Percentiles rank a stretch among this genome's conserved stretches.
Conservation (phyloP, 2,797 vertebrate genomes). For the Lutjanus campechanus region DNA sequence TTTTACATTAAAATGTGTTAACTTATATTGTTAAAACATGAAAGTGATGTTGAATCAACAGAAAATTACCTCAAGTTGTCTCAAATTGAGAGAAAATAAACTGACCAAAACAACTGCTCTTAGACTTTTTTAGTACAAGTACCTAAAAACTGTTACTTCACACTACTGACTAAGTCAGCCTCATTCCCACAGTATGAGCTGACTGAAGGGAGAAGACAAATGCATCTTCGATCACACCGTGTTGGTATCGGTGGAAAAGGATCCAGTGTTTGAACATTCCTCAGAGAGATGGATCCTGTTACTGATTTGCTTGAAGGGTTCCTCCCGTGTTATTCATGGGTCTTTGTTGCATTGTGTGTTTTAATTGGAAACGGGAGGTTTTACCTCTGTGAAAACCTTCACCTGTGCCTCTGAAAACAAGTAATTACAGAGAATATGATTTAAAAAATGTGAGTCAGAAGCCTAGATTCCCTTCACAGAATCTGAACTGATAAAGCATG, state of each 20-base stretch:
- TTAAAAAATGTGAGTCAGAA: not conserved
- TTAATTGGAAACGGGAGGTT: not conserved
- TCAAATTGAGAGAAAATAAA: no score
- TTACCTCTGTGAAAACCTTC: not conserved
- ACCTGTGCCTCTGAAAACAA: not conserved
- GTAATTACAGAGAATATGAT: not conserved
- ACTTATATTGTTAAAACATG: no score
- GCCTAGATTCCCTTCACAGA: not conserved
- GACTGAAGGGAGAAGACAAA: not conserved
- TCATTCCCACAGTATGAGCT: conserved; percentile 24
- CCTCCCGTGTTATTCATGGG: not conserved
- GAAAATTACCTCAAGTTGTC: no score
- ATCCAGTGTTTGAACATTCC: conserved; percentile 3
- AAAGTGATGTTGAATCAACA: no score
- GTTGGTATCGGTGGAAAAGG: conserved; percentile 7
- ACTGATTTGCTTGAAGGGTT: conserved; percentile 16
- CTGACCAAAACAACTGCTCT: no score
- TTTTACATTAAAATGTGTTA: no score
- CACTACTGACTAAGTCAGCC: conserved; percentile 3
- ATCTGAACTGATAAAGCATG: not conserved
- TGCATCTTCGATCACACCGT: not conserved
- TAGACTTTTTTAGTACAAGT: no score
- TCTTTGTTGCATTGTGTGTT: not conserved
- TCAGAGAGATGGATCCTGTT: not conserved
- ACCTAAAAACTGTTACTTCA: no score